Evolutionary conservation across 2,113 vertebrate species (phyloP).

Genomic region (Microcebus ravelobensis): DNA sequence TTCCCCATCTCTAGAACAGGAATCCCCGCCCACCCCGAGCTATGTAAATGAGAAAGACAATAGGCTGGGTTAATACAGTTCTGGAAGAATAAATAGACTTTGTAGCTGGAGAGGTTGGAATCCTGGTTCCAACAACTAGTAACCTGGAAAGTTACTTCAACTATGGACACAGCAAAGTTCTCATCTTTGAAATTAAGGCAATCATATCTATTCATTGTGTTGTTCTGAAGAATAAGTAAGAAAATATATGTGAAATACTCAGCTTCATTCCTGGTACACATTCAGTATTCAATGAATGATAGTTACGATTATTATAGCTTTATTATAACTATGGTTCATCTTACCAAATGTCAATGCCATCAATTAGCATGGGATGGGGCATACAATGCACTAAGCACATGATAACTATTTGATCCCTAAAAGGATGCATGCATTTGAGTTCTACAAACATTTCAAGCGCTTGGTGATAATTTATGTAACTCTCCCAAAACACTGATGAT

Average conservation of each 20-base stretch:
- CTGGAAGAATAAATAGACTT: neutral
- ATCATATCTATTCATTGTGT: neutral
- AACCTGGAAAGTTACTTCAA: neutral
- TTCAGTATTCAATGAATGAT: neutral
- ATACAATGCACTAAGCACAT: neutral
- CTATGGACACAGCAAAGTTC: neutral
- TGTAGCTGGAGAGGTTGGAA: neutral
- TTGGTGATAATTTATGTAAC: neutral
- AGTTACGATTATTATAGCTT: neutral
- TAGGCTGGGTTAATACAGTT: accelerated
- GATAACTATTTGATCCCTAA: neutral
- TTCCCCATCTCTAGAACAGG: neutral
- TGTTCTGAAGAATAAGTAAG: neutral
- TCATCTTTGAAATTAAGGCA: neutral
- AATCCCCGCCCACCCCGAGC: accelerated
- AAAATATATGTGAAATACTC: neutral
- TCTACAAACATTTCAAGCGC: neutral
- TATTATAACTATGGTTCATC: neutral
- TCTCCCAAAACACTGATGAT: neutral
- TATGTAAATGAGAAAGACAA: neutral
- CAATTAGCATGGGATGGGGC: no score
- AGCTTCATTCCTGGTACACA: neutral
- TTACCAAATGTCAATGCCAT: no score
- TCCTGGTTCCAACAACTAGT: neutral
- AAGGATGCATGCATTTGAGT: neutral